Conservation (phyloP, 2,797 vertebrate species). For the Darevskia nairensis region DNA sequence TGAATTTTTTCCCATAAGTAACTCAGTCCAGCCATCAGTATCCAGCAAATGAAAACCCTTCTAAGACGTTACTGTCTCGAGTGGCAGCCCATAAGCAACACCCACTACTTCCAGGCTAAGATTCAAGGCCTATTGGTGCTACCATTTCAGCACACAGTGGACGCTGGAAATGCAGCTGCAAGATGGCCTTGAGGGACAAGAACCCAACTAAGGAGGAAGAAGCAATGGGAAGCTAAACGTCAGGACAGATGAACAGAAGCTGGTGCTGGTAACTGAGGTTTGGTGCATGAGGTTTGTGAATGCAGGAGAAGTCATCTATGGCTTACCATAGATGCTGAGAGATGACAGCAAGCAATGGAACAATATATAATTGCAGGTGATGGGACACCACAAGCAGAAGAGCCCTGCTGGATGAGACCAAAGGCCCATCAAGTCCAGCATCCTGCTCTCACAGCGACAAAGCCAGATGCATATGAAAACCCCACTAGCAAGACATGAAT, state of each 20-base stretch:
- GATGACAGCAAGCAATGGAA: background rate
- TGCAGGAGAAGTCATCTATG: background rate
- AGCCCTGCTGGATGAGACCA: too few relatives aligned
- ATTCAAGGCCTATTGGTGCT: background rate
- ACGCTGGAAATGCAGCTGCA: too few relatives aligned
- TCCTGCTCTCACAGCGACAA: too few relatives aligned
- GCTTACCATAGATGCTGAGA: background rate
- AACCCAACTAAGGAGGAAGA: background rate
- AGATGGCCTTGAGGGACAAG: too few relatives aligned
- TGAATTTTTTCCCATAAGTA: background rate
- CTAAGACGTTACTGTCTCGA: background rate
- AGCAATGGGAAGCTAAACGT: background rate
- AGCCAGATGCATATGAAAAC: too few relatives aligned
- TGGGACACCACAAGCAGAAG: too few relatives aligned
- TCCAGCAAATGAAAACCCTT: background rate
- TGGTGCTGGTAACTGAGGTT: background rate
- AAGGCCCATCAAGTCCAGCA: too few relatives aligned
- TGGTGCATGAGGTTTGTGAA: background rate
- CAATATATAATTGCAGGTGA: too few relatives aligned
- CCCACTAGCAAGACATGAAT: too few relatives aligned
- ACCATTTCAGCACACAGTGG: background rate
- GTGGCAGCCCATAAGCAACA: background rate
- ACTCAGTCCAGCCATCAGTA: background rate
- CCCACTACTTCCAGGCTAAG: background rate
- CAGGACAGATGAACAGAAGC: background rate